Percentiles rank a stretch among this genome's conserved stretches.
Evolutionary conservation across 35 echinoderm and acorn worm genomes (phyloP).

Genomic region (Diadema setosum): DNA sequence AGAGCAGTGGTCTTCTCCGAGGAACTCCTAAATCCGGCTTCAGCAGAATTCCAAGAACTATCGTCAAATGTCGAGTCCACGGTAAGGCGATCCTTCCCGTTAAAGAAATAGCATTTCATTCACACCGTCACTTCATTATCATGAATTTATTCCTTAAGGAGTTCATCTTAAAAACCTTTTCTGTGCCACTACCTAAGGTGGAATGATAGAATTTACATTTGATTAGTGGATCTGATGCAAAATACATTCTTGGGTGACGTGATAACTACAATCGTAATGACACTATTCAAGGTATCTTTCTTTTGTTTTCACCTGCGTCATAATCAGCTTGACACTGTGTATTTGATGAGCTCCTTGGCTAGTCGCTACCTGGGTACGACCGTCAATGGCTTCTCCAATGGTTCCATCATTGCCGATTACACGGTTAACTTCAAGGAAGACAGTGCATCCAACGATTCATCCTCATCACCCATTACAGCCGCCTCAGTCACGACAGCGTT

Average conservation of each 20-base stretch:
- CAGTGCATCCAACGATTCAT: neutral
- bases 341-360: slow-evolving; percentile 2
- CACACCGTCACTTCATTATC: neutral
- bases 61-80: neutral
- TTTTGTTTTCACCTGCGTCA: too few relatives aligned
- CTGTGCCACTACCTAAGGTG: neutral
- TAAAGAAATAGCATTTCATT: neutral
- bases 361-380: slow-evolving; percentile 27
- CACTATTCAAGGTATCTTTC: too few relatives aligned
- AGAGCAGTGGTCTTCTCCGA: neutral
- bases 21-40: neutral
- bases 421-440: slow-evolving; percentile 22
- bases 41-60: neutral
- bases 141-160: neutral
- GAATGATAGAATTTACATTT: neutral
- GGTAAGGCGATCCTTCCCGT: neutral
- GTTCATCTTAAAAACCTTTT: neutral
- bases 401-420: slow-evolving; percentile 55
- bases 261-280: too few relatives aligned
- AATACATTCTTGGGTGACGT: neutral
- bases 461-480: neutral
- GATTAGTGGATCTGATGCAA: neutral
- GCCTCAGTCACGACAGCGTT: neutral
- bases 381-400: slow-evolving; percentile 35
- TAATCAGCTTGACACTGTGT: slow-evolving; percentile 36